Evolutionary conservation across 2,113 vertebrate species (phyloP), one percentile per base, ranked within the genome.

Genomic region (Phycodurus eques): DNA sequence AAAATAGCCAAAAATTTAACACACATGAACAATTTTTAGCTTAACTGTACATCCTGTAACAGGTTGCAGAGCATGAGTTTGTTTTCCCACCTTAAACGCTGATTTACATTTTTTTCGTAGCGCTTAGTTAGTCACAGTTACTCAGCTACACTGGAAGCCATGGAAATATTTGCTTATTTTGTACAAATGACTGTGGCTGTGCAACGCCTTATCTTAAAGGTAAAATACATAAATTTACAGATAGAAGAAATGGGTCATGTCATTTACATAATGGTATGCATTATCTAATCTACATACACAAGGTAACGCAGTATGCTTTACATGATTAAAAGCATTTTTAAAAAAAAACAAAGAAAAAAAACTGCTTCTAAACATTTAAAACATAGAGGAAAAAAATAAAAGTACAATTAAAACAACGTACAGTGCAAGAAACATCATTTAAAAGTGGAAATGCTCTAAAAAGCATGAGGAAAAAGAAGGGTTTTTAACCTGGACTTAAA

Each of bases 141-240:
- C 77, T 83, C 70, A 80, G 79, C 76, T 15, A 73, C 75, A 63
- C 76, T 83, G 74, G 87, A 88, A 90, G 90, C 83, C 77, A 87
- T 89, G 83, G 76, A 67, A 74, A 79, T 84, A 78, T 87, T 87
- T 85, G 73, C 68, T 74, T 78, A 73, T 73, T 86, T 76, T 78
- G 81, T 77, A 83, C 84, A 85, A 85, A 80, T 59, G 73, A 64
- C 77, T 66, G 83, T 74, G 80, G 74, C 74, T 78, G 62, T 51
- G 47, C 70, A 78, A 79, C 77, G 75, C 83, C 82, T 82, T 81
- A 83, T 89, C 83, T 79, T 85, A 87, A 90, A 92, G 88, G 88
- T 92, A 92, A 92, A 91, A 90, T 87, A 86, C 91, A 92, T 93
- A 91, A 54, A 92, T 93, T 92, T 91, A 83, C 80, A 75, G 31